These are phyloP conservation scores for Sebastes melanostomus DNA, from an alignment of 2,797 vertebrate genomes.

Conservation along the genomic window DNA sequence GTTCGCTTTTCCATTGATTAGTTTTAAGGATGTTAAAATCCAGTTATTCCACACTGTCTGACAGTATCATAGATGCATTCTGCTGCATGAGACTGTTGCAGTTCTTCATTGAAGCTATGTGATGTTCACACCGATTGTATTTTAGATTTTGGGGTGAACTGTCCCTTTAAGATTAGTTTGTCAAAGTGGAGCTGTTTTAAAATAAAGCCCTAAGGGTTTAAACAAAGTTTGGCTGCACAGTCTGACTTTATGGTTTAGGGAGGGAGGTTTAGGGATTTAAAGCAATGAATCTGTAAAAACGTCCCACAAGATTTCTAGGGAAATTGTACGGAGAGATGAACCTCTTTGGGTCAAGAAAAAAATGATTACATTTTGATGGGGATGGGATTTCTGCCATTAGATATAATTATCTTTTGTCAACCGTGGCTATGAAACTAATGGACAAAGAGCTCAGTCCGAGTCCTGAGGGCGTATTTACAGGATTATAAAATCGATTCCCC, in stretches of 20 bases:
- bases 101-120: neutral
- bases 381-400: slow-evolving; percentile 8
- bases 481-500: slow-evolving; percentile 43
- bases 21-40: neutral
- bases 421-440: slow-evolving; percentile 16
- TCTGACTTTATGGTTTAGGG: neutral
- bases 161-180: neutral
- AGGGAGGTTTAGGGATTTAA: neutral
- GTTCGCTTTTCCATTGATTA: neutral
- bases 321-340: neutral
- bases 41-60: neutral
- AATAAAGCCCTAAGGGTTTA: neutral
- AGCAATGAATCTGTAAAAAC: neutral
- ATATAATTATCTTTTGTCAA: slow-evolving; percentile 39
- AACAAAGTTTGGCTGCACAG: neutral
- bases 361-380: slow-evolving; percentile 10
- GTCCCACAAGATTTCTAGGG: neutral
- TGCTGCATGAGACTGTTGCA: neutral
- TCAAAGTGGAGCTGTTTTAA: neutral
- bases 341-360: neutral
- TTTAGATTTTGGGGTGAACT: neutral
- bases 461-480: slow-evolving; percentile 30
- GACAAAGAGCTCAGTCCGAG: neutral
- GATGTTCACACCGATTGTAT: too few species aligned
- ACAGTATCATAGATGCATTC: neutral